Evolutionary conservation across 2,113 vertebrate genomes (phyloP).

Genomic region (Centrocercus urophasianus): DNA sequence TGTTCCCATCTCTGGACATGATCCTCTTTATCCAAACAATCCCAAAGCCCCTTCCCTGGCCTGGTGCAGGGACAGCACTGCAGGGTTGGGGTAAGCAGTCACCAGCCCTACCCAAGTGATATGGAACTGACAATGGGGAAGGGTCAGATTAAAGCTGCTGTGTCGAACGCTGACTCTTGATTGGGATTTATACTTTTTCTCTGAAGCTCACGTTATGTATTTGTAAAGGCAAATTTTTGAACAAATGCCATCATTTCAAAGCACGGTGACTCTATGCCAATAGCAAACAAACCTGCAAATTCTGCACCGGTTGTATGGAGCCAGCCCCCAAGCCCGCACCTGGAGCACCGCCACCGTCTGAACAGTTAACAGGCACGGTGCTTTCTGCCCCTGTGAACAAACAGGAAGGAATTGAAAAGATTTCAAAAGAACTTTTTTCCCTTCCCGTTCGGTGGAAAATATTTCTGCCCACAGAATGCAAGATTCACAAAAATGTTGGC

Average conservation of each 20-base stretch:
- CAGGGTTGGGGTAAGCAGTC: not conserved
- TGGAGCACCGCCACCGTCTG: not conserved
- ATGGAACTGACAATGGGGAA: not conserved
- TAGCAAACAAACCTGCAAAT: not conserved
- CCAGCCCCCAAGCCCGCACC: conserved; percentile 21
- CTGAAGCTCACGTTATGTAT: not conserved
- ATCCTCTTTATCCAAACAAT: not conserved
- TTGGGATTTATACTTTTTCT: not conserved
- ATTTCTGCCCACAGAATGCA: conserved; percentile 59
- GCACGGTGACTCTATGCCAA: not conserved
- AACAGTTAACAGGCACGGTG: not conserved
- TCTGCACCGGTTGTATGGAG: not conserved
- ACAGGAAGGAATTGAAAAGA: conserved; percentile 39
- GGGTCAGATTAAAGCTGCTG: conserved; percentile 21
- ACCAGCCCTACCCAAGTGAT: not conserved
- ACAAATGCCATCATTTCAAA: not conserved
- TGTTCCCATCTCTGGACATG: conserved; percentile 13
- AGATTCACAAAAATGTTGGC: conserved; percentile 54
- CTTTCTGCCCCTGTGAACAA: conserved; percentile 10
- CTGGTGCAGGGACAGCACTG: not conserved
- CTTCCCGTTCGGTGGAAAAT: conserved; percentile 37
- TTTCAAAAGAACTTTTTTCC: not conserved
- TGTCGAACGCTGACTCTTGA: not conserved
- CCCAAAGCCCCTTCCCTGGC: not conserved
- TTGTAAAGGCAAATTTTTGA: conserved; percentile 17